phyloP scores from a whole-genome alignment of 2,113 vertebrate genomes.

The Sapajus apella region DNA sequence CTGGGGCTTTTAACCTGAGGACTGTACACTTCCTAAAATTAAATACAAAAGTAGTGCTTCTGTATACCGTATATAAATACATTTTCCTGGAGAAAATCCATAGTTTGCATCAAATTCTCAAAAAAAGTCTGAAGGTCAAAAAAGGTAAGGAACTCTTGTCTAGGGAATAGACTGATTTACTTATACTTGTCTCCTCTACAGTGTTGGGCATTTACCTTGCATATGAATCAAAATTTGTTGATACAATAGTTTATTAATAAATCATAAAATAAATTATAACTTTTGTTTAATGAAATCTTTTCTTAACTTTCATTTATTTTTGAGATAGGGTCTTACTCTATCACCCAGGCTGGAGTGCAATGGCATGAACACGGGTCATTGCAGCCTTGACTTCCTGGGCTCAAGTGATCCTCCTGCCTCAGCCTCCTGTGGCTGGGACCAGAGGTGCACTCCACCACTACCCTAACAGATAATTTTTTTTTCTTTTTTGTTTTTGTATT shows the following conservation, averaged over 20 bases:
- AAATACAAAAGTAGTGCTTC: slow-evolving; percentile 13
- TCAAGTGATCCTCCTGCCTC: no score
- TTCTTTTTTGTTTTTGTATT: no score
- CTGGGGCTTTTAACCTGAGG: not conserved
- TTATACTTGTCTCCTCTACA: not conserved
- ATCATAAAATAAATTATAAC: not conserved
- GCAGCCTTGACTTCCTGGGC: no score
- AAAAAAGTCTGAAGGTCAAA: not conserved
- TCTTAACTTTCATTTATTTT: no score
- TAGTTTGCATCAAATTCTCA: not conserved
- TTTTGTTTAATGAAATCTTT: not conserved
- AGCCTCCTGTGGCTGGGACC: no score
- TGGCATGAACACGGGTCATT: no score
- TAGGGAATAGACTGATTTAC: not conserved
- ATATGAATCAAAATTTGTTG: not conserved
- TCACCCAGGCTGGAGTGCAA: no score
- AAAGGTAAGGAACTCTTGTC: not conserved
- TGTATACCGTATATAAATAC: not conserved
- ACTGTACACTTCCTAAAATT: not conserved
- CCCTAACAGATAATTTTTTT: no score
- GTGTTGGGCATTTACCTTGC: not conserved
- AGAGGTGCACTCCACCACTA: no score
- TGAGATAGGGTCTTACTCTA: no score
- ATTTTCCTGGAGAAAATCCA: not conserved
- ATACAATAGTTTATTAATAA: not conserved